Evolutionary conservation across 2,797 vertebrate species (phyloP).

Genomic region (Agapornis canus): DNA sequence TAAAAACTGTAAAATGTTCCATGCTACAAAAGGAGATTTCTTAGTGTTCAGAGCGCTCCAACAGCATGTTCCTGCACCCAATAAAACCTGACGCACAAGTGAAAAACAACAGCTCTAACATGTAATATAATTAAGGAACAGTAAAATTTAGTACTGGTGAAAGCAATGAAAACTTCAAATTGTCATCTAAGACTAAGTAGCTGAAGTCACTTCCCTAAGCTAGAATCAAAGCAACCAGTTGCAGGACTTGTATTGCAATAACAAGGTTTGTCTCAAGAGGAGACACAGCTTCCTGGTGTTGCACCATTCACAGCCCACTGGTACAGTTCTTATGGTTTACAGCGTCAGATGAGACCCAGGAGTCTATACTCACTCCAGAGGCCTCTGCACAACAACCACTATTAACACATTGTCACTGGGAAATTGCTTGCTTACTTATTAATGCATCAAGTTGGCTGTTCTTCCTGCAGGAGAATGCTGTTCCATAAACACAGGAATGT

Average conservation of each 20-base stretch:
- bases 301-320: background rate
- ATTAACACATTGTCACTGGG: background rate
- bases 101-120: background rate
- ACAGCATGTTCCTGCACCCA: background rate
- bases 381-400: slow-evolving; percentile 19
- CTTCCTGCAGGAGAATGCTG: background rate
- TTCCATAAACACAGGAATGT: background rate
- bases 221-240: accelerated
- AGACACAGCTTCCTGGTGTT: background rate
- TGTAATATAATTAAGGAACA: background rate
- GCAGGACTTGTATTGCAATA: background rate
- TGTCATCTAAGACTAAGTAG: background rate
- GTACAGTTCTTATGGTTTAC: background rate
- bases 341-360: background rate
- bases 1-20: background rate
- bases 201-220: background rate
- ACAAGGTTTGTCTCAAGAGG: slow-evolving; percentile 3
- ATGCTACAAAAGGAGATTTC: background rate
- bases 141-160: background rate
- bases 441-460: background rate
- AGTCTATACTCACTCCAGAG: background rate
- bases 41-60: background rate
- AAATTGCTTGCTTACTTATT: background rate
- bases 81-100: background rate
- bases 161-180: background rate